Evolutionary conservation across 2,888 invertebrate genomes (phyloP), one percentile per base, ranked within the genome.

Genomic region (Agelastica alni): DNA sequence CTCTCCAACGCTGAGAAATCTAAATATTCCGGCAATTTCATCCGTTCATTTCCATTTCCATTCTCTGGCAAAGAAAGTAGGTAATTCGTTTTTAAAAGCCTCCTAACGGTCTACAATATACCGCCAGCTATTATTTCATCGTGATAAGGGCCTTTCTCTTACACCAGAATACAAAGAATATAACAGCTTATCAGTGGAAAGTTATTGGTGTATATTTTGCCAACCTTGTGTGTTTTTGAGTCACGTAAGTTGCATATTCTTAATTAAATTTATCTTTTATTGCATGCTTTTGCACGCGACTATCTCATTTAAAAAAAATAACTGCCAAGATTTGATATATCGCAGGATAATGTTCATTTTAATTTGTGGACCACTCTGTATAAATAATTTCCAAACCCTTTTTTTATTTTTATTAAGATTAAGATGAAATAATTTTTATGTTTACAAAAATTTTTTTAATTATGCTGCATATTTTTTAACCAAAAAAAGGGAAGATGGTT

Each of bases 211-310:
- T 60, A 53, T 61, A 60, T 56, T 62, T 64, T 56, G 60, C 61
- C 56, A 56, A 51, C 56, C 53, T 43, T 61, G 54, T 59, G 59
- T 62, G 58, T 64, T 63, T 63, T 59, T 58, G 10, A 59, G 64
- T 64, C 64, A 64, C 64, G 64, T 61, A 62, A 54, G 54, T 59
- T 53, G 59, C 56, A 60, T 63, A 62, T 62, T 64, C 62, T 64
- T 66, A 65, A 65, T 66, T 65, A 66, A 66, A 65, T 65, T 66
- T 62, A 56, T 64, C 61, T 63, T 61, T 64, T 60, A 64, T 64
- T 49, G 57, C 61, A n/a, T 59, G 57, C 53, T 56, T 65, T 65
- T 61, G 58, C 66, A 66, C 66, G 66, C 66, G 53, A 66, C 53
- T 58, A 58, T 58, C 16, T 16, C 14, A n/a, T 34, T 14, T 34